Percentiles rank a stretch among this genome's conserved stretches.
These are phyloP conservation scores for Amaurobius ferox DNA, from an alignment of 2,888 invertebrate genomes.

Conservation along the genomic window DNA sequence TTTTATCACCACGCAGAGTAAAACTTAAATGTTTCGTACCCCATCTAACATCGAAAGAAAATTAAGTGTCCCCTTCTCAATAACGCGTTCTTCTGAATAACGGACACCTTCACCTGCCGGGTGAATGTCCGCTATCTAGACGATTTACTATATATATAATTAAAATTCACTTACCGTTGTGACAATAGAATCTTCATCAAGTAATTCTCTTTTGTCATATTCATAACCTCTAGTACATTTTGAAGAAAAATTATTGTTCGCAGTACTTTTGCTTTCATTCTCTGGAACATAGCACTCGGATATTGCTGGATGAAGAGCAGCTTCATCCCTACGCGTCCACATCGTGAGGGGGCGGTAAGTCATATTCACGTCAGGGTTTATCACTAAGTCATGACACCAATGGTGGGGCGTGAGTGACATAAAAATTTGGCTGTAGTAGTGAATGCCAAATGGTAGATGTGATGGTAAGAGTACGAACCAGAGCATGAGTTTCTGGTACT, in stretches of 20 bases:
- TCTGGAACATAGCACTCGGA: constrained; percentile 21
- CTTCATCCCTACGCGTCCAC: constrained; percentile 51
- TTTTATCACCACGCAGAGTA: too few species aligned
- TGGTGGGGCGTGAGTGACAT: constrained; percentile 79
- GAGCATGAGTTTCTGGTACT: constrained; percentile 79
- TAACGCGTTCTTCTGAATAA: too few species aligned
- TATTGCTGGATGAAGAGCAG: constrained; percentile 15
- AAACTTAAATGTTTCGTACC: too few species aligned
- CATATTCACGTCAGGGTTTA: constrained; percentile 15
- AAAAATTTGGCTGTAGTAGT: constrained; percentile 84
- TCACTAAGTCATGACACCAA: constrained; percentile 81
- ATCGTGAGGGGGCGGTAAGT: constrained; percentile 58
- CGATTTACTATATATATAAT: too few species aligned
- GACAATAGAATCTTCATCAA: constrained; percentile 71
- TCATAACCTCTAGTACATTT: constrained; percentile 52
- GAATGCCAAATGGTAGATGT: constrained; percentile 88
- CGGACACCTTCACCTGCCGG: too few species aligned
- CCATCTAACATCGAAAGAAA: too few species aligned
- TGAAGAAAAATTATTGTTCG: neutral
- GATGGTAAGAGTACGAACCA: constrained; percentile 79
- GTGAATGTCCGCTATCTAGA: too few species aligned
- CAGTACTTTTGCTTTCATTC: constrained; percentile 11
- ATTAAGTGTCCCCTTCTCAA: too few species aligned
- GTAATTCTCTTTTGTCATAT: constrained; percentile 56
- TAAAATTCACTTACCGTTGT: constrained; percentile 61